These are phyloP conservation scores for Ceraclea dissimilis DNA, from an alignment of 2,888 invertebrate genomes.

Conservation along the genomic window DNA sequence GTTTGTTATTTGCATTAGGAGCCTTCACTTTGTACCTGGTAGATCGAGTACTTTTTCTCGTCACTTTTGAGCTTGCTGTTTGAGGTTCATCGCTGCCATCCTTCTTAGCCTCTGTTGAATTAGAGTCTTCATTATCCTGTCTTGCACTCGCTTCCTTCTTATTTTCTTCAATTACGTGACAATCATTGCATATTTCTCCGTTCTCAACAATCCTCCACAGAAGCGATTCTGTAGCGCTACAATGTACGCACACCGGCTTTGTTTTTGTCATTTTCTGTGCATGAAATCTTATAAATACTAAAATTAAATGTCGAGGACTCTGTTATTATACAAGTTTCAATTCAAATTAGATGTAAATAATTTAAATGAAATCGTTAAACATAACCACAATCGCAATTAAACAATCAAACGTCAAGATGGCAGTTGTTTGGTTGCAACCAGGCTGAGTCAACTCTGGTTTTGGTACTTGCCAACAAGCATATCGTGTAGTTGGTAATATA, in stretches of 20 bases:
- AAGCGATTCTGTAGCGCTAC: conserved; percentile 59
- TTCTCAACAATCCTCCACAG: conserved; percentile 70
- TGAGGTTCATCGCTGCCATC: conserved; percentile 37
- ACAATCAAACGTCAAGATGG: conserved; percentile 14
- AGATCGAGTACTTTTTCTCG: conserved; percentile 53
- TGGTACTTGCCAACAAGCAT: no score
- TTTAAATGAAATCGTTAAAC: not conserved
- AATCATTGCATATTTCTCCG: conserved; percentile 71
- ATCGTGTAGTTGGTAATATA: no score
- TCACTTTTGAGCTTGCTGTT: conserved; percentile 45
- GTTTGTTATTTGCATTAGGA: conserved; percentile 29
- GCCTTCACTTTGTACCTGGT: conserved; percentile 46
- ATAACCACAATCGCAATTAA: conserved; percentile 5
- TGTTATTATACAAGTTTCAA: not conserved
- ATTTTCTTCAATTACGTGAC: conserved; percentile 51
- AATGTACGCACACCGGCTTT: conserved; percentile 61
- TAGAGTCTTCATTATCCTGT: conserved; percentile 27
- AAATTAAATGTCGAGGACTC: not conserved
- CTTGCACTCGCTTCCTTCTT: conserved; percentile 27
- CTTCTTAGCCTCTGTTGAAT: conserved; percentile 33
- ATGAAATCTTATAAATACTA: not conserved
- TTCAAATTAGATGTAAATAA: not conserved
- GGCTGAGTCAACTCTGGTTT: no score
- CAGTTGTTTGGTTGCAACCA: conserved; percentile 1
- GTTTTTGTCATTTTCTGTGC: conserved; percentile 34